Base-by-base conservation (phyloP, 2,888 invertebrate species). In the Phytoseiulus persimilis region DNA sequence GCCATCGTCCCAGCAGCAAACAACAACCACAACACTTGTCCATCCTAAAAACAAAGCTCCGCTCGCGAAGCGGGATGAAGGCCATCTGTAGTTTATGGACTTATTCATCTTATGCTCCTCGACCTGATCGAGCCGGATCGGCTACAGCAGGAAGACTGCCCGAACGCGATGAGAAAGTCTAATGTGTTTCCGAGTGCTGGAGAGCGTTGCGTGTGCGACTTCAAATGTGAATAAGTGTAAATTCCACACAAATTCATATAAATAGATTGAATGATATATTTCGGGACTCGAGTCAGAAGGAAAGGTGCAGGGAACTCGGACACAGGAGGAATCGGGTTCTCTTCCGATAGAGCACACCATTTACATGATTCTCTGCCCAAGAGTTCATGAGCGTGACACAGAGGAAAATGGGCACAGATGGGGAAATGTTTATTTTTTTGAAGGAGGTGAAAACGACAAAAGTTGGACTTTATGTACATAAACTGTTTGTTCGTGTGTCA, bases 51-150 rank as follows among this genome's bases (percentile, higher is more conserved):
- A 32, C 87, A 87, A 45, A 87, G 87, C 87, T 28, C 87, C 87
- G 32, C 33, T 87, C 5, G 87, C 87, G n/a, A 87, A 87, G 9
- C 32, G 87, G 87, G 87, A 87, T 45, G 87, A 87, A 45, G 87
- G 87, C n/a, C 87, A 87, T 39, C 87, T 87, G 45, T 87, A 33
- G 45, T 32, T 84, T 84, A 65, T 65, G 65, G 65, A 65, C 65
- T 65, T 65, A 2, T 23, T 65, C 65, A 23, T 65, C 65, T 23
- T 65, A 65, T 23, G 65, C 65, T 28, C 18, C 65, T 6, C 5
- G 65, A 28, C 18, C 65, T 23, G 65, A 65, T 65, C 18, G 65
- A 1, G 65, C 65, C 5, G 28, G 18, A 65, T 65, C 65, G 23
- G 65, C 5, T 65, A 65, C 65, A 65, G 2, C 23, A 65, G 14